Percentiles rank a stretch among this genome's conserved stretches.
phyloP scores from a whole-genome alignment of 2,888 invertebrate species.

The Lasioglossum malachurum region DNA sequence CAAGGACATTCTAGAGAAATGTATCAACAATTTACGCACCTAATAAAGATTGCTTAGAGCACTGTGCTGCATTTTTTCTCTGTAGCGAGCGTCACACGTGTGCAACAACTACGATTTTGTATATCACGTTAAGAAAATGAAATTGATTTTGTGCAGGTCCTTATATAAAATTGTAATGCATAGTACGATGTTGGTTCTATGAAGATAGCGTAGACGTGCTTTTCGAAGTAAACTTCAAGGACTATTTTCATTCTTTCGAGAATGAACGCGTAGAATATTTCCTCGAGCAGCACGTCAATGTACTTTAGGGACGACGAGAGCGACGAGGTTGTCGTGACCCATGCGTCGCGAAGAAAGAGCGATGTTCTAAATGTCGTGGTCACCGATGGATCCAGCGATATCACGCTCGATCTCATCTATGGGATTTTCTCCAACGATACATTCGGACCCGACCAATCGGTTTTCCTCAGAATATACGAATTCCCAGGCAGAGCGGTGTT shows the following conservation, averaged over 20 bases:
- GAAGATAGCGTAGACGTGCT: neutral
- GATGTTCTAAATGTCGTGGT: conserved; percentile 55
- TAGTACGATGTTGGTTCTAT: too few relatives aligned
- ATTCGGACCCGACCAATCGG: conserved; percentile 59
- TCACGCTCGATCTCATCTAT: conserved; percentile 59
- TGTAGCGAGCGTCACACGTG: neutral
- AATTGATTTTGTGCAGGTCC: too few relatives aligned
- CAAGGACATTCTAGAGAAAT: conserved; percentile 97
- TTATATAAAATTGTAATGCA: too few relatives aligned
- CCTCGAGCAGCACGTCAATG: conserved; percentile 7
- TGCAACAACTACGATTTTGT: too few relatives aligned
- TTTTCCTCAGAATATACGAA: conserved; percentile 61
- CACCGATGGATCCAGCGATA: conserved; percentile 63
- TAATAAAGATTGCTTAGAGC: conserved; percentile 78
- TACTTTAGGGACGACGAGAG: neutral
- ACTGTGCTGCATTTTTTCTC: neutral
- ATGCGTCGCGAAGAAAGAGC: neutral
- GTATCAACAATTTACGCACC: conserved; percentile 90
- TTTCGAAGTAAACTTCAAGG: neutral
- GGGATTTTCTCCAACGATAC: conserved; percentile 55
- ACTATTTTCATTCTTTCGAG: neutral
- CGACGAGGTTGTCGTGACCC: conserved; percentile 1
- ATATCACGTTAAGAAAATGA: too few relatives aligned
- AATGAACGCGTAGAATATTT: neutral
- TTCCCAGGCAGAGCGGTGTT: conserved; percentile 36